Conservation (phyloP, 2,797 vertebrate genomes). For the Zenarchopterus dispar region DNA sequence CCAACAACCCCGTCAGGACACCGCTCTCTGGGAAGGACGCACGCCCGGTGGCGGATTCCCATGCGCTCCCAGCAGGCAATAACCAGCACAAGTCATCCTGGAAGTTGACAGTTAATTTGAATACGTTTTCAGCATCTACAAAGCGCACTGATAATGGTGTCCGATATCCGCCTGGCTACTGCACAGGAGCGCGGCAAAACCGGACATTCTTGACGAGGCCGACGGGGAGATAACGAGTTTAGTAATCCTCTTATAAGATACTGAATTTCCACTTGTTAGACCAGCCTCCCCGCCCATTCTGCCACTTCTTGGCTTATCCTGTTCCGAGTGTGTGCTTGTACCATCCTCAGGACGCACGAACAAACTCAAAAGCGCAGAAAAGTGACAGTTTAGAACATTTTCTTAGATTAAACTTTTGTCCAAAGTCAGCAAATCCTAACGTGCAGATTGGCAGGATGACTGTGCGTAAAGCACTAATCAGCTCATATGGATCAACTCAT, state of each 20-base stretch:
- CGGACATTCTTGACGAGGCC: conserved; percentile 23
- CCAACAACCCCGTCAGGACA: conserved; percentile 28
- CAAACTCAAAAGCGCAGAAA: conserved; percentile 7
- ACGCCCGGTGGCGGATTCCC: conserved; percentile 7
- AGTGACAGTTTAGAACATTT: background rate
- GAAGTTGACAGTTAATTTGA: background rate
- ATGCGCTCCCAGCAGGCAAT: conserved; percentile 11
- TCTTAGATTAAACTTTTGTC: background rate
- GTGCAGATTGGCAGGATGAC: conserved; percentile 4
- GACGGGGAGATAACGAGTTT: conserved; percentile 33
- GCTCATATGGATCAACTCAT: conserved; percentile 5
- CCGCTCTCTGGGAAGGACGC: conserved; percentile 11
- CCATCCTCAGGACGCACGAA: conserved; percentile 15
- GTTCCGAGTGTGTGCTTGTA: conserved; percentile 4
- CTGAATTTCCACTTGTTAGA: conserved; percentile 63
- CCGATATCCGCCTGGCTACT: background rate
- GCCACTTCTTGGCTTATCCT: conserved; percentile 43
- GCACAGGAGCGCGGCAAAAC: conserved; percentile 4
- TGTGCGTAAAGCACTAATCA: conserved; percentile 4
- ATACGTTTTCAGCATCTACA: background rate
- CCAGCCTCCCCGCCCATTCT: conserved; percentile 14
- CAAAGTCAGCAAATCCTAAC: conserved; percentile 16
- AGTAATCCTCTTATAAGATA: conserved; percentile 79
- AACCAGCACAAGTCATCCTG: conserved; percentile 33
- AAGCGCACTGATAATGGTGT: background rate